Evolutionary conservation across 2,888 invertebrate species (phyloP).

Genomic region (Laothoe populi): DNA sequence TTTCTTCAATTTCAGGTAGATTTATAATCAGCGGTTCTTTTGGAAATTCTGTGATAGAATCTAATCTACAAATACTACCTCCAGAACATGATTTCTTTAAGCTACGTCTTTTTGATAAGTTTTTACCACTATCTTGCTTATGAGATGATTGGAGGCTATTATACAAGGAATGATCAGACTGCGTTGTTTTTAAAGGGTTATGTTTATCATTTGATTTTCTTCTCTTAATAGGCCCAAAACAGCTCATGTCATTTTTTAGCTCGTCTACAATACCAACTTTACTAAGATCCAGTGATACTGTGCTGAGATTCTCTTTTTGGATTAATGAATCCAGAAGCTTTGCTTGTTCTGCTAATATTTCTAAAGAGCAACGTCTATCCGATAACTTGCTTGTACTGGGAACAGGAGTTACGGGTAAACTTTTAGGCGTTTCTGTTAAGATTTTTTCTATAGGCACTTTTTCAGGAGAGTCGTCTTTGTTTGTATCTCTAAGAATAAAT

Average conservation of each 20-base stretch:
- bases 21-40: constrained; percentile 53
- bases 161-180: constrained; percentile 78
- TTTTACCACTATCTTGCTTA: constrained; percentile 46
- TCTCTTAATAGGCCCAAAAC: constrained; percentile 41
- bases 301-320: constrained; percentile 81
- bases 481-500: constrained; percentile 87
- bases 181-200: constrained; percentile 69
- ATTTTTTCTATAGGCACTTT: constrained; percentile 40
- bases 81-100: constrained; percentile 77
- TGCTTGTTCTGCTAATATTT: constrained; percentile 84
- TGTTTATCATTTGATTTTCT: constrained; percentile 47
- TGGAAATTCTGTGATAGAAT: constrained; percentile 76
- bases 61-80: constrained; percentile 70
- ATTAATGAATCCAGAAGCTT: constrained; percentile 80
- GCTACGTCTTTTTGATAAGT: constrained; percentile 55
- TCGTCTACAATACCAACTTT: constrained; percentile 65
- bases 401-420: constrained; percentile 38
- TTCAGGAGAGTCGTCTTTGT: constrained; percentile 43
- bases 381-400: constrained; percentile 53
- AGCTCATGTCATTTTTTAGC: constrained; percentile 38
- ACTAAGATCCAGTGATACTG: constrained; percentile 71
- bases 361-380: constrained; percentile 83
- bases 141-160: constrained; percentile 58
- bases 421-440: constrained; percentile 36
- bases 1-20: constrained; percentile 79